A percentile compares a stretch with the other conserved stretches of the same genome.
phyloP scores from a whole-genome alignment of 2,113 vertebrate genomes.

The Oryzias celebensis region DNA sequence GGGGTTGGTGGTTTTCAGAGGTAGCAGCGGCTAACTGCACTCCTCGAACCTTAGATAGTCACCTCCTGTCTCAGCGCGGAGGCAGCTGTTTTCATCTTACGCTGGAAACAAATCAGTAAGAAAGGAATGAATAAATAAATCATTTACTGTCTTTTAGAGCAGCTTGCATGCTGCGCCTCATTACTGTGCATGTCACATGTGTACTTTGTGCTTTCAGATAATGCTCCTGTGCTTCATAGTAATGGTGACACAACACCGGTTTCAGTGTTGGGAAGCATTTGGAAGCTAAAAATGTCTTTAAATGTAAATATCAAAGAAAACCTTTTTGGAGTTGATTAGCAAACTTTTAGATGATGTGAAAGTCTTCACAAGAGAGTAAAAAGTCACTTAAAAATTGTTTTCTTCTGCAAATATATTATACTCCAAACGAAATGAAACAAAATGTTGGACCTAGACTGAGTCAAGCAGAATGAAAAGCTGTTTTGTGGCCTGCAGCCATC shows the following conservation, averaged over 20 bases:
- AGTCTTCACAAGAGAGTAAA: too few species aligned
- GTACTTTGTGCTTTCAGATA: slow-evolving; percentile 61
- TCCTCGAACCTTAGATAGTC: slow-evolving; percentile 52
- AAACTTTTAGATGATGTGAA: too few species aligned
- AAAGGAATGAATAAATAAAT: slow-evolving; percentile 73
- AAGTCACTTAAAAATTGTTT: not conserved
- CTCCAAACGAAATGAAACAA: not conserved
- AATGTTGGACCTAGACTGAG: too few species aligned
- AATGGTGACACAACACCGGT: slow-evolving; percentile 38
- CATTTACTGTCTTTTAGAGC: slow-evolving; percentile 61
- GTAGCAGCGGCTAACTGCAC: slow-evolving; percentile 66
- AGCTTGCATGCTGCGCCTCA: slow-evolving; percentile 53
- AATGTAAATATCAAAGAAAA: slow-evolving; percentile 3
- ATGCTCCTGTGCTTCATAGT: slow-evolving; percentile 56
- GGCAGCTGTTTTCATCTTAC: slow-evolving; percentile 64
- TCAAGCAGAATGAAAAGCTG: too few species aligned
- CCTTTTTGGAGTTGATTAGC: too few species aligned
- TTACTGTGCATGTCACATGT: slow-evolving; percentile 59
- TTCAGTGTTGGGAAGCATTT: slow-evolving; percentile 28
- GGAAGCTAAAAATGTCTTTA: slow-evolving; percentile 9
- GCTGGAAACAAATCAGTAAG: slow-evolving; percentile 65
- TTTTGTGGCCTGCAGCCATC: too few species aligned
- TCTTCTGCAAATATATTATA: not conserved
- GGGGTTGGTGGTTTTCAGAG: slow-evolving; percentile 64
- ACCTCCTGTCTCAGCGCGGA: slow-evolving; percentile 52